Conservation (phyloP, 2,113 vertebrate genomes). For the Ranitomeya variabilis region DNA sequence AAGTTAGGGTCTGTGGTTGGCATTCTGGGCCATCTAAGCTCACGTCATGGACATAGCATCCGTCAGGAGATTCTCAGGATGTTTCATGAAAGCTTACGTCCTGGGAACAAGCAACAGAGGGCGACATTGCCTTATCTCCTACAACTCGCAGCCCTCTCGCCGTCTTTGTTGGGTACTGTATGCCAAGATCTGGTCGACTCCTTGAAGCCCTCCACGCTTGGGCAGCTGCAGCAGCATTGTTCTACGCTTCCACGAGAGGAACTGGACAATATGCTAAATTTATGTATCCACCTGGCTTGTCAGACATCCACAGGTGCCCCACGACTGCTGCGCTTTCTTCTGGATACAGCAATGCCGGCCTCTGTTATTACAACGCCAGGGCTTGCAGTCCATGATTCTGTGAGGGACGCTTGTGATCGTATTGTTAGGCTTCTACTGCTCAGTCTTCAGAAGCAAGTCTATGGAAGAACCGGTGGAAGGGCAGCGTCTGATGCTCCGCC, state of each 20-base stretch:
- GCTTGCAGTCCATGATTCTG: slow-evolving; percentile 80
- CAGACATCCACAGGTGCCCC: slow-evolving; percentile 87
- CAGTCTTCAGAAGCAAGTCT: slow-evolving; percentile 88
- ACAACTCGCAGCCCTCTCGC: slow-evolving; percentile 89
- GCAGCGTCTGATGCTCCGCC: slow-evolving; percentile 65
- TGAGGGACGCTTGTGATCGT: slow-evolving; percentile 89
- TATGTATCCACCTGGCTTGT: slow-evolving; percentile 88
- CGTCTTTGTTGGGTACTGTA: slow-evolving; percentile 82
- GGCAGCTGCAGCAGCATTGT: slow-evolving; percentile 87
- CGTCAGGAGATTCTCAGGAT: slow-evolving; percentile 87
- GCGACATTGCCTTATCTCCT: slow-evolving; percentile 89
- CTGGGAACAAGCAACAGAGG: slow-evolving; percentile 72
- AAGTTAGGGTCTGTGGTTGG: slow-evolving; percentile 94
- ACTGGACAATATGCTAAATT: slow-evolving; percentile 82
- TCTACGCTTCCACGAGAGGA: slow-evolving; percentile 81
- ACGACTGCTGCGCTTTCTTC: slow-evolving; percentile 82
- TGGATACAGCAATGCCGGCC: slow-evolving; percentile 87
- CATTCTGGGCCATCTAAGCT: slow-evolving; percentile 88
- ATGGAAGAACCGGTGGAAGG: slow-evolving; percentile 68
- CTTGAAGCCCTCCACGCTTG: slow-evolving; percentile 80
- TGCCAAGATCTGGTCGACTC: slow-evolving; percentile 87
- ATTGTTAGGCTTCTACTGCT: slow-evolving; percentile 87
- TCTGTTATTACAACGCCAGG: slow-evolving; percentile 85
- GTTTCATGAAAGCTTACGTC: slow-evolving; percentile 88
- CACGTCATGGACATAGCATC: slow-evolving; percentile 88